Evolutionary conservation across 2,888 invertebrate genomes (phyloP), one percentile per base, ranked within the genome.

Genomic region (Eristalinus sepulchralis): DNA sequence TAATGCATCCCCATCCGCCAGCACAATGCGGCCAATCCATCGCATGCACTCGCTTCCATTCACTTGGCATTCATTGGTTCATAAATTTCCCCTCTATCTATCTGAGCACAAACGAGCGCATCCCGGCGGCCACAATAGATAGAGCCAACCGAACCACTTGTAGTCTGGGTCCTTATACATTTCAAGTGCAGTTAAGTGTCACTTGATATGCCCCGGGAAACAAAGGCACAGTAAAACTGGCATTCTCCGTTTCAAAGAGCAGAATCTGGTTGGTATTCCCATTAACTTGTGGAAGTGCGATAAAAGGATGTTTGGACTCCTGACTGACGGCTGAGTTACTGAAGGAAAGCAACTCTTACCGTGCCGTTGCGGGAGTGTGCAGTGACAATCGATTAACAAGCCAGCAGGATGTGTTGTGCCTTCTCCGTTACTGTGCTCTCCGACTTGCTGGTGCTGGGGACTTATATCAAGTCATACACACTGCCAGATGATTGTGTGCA

Each of bases 181-280:
- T 81, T 68, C 73, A 81, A 81, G 80, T 75, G 73, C 68, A 81
- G 73, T 68, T 81, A 81, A 81, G 80, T 73, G 73, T 68, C 80
- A 73, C 73, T 81, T 81, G 80, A 81, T 75, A 75, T 68, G 73
- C 67, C 60, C 63, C 2, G 53, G 55, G 67, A 80, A n/a, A 80
- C 80, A 80, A 80, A 31, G 39, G 73, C 34, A 22, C 20, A 47
- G 64, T 64, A 64, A 71, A 39, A 39, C 60, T 62, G 53, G 22
- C 47, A 73, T 72, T 73, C 60, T 62, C 67, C 73, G 33, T 62
- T n/a, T 55, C 59, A 53, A 53, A 39, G 27, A 63, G 31, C 39
- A 11, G 22, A 39, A 63, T 36, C 55, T 62, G 73, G 55, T 55
- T 67, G 62, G 36, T 68, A 57, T 64, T 34, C 34, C n/a, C 47